These are phyloP conservation scores for Castor canadensis DNA, from an alignment of 2,113 vertebrate genomes.

Conservation along the genomic window DNA sequence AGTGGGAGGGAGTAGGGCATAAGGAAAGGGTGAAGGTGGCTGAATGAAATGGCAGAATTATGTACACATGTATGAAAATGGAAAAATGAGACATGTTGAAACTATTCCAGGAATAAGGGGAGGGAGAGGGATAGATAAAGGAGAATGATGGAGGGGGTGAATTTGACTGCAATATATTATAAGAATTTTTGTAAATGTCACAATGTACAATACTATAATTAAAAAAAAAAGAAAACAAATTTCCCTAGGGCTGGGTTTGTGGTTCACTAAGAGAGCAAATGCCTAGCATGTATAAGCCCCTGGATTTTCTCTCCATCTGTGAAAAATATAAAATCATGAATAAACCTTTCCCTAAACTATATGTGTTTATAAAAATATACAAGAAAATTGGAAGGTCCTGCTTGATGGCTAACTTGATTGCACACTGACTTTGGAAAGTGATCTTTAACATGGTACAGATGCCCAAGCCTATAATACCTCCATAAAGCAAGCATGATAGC, in stretches of 20 bases:
- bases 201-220: too few species aligned
- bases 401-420: neutral
- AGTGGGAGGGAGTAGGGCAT: too few species aligned
- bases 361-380: neutral
- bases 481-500: neutral
- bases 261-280: accelerated
- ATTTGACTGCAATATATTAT: too few species aligned
- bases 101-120: too few species aligned
- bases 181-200: too few species aligned
- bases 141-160: too few species aligned
- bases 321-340: neutral
- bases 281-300: accelerated
- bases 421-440: neutral
- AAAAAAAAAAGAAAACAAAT: neutral
- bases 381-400: neutral
- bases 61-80: too few species aligned
- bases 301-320: neutral
- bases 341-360: neutral
- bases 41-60: too few species aligned
- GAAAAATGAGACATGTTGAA: too few species aligned
- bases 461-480: neutral
- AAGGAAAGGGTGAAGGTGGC: too few species aligned
- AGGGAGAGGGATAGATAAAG: too few species aligned
- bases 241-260: too few species aligned
- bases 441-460: neutral